Evolutionary conservation across 2,888 invertebrate genomes (phyloP).

Genomic region (Beris chalybata): DNA sequence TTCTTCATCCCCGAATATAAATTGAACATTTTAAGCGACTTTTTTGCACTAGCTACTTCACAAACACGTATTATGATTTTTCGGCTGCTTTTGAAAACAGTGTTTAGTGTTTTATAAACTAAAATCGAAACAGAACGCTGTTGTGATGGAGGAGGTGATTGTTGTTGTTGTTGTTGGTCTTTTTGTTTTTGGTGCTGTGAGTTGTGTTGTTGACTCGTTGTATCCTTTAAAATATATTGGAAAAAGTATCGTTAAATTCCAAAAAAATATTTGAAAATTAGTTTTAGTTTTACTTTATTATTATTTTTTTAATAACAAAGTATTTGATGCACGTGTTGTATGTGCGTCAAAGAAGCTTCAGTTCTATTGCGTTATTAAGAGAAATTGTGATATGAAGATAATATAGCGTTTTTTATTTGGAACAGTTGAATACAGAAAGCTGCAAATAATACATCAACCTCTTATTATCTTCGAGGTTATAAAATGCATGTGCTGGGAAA

Average conservation of each 20-base stretch:
- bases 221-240: conserved; percentile 35
- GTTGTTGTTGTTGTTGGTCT: conserved; percentile 36
- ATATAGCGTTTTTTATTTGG: too few species aligned
- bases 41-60: conserved; percentile 56
- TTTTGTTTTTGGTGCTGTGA: conserved; percentile 41
- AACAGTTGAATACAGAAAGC: too few species aligned
- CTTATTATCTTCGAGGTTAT: too few species aligned
- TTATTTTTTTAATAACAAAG: too few species aligned
- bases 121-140: conserved; percentile 53
- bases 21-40: conserved; percentile 70
- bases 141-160: conserved; percentile 13
- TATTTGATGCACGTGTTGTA: too few species aligned
- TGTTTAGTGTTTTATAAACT: conserved; percentile 56
- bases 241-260: neutral
- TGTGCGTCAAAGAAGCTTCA: too few species aligned
- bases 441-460: too few species aligned
- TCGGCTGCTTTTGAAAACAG: conserved; percentile 56
- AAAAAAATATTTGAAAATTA: too few species aligned
- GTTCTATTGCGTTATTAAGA: too few species aligned
- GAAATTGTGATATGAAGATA: too few species aligned
- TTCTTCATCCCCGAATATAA: conserved; percentile 70
- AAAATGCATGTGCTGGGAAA: too few species aligned
- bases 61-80: conserved; percentile 57
- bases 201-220: conserved; percentile 36
- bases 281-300: too few species aligned